phyloP scores from a whole-genome alignment of 2,113 vertebrate genomes.

The Catharus fuscescens region DNA sequence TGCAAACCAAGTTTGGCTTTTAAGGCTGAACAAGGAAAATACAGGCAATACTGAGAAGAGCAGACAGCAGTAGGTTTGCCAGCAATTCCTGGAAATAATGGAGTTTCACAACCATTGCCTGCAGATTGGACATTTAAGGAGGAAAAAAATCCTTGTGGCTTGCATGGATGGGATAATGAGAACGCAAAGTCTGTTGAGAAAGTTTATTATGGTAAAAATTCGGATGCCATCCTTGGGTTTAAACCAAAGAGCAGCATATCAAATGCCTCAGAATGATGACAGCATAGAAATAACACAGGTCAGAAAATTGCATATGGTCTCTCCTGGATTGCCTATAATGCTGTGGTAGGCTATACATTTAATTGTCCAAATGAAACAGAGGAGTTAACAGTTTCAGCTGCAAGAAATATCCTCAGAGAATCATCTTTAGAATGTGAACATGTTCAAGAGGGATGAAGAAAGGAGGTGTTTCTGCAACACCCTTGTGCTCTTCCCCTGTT shows the following conservation, averaged over 20 bases:
- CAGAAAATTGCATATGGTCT: slow-evolving; percentile 20
- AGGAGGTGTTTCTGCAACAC: background rate
- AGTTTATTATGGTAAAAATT: slow-evolving; percentile 50
- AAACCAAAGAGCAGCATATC: slow-evolving; percentile 20
- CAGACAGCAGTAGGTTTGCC: slow-evolving; percentile 37
- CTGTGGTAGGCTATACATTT: background rate
- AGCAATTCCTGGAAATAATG: slow-evolving; percentile 75
- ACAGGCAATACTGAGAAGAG: slow-evolving; percentile 49
- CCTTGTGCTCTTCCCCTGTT: background rate
- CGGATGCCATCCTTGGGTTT: slow-evolving; percentile 3
- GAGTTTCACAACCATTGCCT: slow-evolving; percentile 65
- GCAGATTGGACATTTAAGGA: slow-evolving; percentile 39
- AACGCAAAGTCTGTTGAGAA: slow-evolving; percentile 10
- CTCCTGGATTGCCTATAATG: background rate
- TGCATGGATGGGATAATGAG: slow-evolving; percentile 3
- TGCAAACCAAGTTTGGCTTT: slow-evolving; percentile 64
- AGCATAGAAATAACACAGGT: background rate
- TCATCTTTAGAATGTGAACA: background rate
- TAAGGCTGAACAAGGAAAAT: slow-evolving; percentile 64
- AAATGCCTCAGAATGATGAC: slow-evolving; percentile 20
- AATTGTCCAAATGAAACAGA: no score
- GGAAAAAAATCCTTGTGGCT: slow-evolving; percentile 33
- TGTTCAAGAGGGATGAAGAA: background rate
- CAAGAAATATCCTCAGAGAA: background rate
- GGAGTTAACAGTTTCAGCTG: background rate